phyloP scores from a whole-genome alignment of 1,140 invertebrate species.

The Phortica variegata region DNA sequence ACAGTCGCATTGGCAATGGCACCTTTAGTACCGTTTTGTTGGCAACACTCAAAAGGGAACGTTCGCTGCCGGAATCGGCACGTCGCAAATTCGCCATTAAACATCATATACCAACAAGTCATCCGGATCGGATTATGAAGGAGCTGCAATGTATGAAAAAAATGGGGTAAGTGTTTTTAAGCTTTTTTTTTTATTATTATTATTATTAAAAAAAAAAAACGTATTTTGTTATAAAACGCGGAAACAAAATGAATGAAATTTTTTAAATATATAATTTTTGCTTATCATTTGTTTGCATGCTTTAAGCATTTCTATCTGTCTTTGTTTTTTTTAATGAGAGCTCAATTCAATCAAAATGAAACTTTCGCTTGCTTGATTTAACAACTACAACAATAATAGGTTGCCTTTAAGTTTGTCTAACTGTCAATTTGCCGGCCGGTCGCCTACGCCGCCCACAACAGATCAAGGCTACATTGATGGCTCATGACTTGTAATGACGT shows the following conservation, averaged over 20 bases:
- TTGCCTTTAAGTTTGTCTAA: neutral
- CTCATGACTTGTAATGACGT: constrained; percentile 4
- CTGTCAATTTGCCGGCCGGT: neutral
- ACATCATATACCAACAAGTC: constrained; percentile 79
- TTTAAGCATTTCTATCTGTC: neutral
- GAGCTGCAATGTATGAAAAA: constrained; percentile 77
- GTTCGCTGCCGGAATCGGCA: constrained; percentile 58
- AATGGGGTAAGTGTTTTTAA: constrained; percentile 73
- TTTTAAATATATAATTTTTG: neutral
- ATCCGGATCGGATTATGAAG: constrained; percentile 73
- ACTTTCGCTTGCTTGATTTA: neutral
- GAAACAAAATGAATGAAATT: no score
- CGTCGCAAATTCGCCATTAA: constrained; percentile 75
- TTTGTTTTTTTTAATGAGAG: neutral
- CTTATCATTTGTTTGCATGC: neutral
- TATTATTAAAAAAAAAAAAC: no score
- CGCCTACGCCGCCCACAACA: neutral
- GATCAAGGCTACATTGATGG: neutral
- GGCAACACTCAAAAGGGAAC: constrained; percentile 65
- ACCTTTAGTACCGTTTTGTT: constrained; percentile 82
- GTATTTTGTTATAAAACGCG: no score
- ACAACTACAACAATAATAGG: neutral
- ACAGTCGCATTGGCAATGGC: constrained; percentile 74
- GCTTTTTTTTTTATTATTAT: no score
- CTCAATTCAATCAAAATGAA: neutral